Conservation (phyloP, 2,113 vertebrate species). For the Tyrannus savana region DNA sequence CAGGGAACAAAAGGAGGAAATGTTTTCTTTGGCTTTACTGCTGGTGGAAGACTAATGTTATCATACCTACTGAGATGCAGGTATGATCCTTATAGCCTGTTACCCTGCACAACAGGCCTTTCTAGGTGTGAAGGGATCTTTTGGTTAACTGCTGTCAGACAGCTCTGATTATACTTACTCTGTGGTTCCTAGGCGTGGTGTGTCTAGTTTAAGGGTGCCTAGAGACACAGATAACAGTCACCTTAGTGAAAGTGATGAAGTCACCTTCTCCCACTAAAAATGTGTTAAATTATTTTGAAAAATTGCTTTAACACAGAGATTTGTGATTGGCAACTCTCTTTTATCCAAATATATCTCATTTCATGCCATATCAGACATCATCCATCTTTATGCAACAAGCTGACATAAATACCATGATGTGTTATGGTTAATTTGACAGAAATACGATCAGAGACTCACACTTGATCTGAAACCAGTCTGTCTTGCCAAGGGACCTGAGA, state of each 20-base stretch:
- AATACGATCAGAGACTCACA: not conserved
- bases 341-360: not conserved
- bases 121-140: not conserved
- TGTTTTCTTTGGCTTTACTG: not conserved
- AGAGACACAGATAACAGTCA: not conserved
- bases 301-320: not conserved
- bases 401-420: not conserved
- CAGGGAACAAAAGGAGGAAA: not conserved
- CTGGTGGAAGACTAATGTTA: not conserved
- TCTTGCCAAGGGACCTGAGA: not conserved
- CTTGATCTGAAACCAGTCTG: not conserved
- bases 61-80: not conserved
- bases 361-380: not conserved
- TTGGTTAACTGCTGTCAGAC: not conserved
- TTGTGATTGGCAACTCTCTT: not conserved
- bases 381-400: not conserved
- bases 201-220: not conserved
- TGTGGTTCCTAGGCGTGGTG: not conserved
- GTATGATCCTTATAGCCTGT: not conserved
- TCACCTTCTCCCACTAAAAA: not conserved
- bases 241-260: not conserved
- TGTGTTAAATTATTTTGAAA: not conserved
- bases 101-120: not conserved
- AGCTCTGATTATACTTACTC: not conserved
- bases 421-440: constrained; percentile 4